Evolutionary conservation across 2,797 vertebrate genomes (phyloP).

Genomic region (Chloroceryle inda): DNA sequence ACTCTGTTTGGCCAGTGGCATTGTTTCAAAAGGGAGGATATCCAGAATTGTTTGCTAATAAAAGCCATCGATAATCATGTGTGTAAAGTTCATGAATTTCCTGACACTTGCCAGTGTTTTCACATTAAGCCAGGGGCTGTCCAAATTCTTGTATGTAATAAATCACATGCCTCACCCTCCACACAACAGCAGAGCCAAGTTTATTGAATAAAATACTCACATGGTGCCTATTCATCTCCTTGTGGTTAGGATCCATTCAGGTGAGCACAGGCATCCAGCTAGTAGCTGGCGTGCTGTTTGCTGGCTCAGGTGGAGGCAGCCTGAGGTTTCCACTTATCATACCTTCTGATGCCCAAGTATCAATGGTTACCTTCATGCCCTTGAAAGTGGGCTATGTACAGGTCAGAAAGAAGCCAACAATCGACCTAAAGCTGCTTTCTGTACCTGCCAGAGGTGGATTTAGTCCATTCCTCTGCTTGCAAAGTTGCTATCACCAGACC

Average conservation of each 20-base stretch:
- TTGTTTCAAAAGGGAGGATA: slow-evolving; percentile 47
- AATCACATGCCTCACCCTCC: slow-evolving; percentile 60
- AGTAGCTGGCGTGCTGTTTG: not conserved
- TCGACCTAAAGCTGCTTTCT: not conserved
- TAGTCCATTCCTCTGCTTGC: not conserved
- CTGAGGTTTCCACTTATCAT: not conserved
- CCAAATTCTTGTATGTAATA: slow-evolving; percentile 68
- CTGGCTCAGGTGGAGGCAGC: slow-evolving; percentile 12
- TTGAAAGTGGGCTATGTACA: not conserved
- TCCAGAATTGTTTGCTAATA: slow-evolving; percentile 57
- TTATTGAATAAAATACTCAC: slow-evolving; percentile 63
- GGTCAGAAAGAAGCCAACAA: not conserved
- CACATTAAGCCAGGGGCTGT: slow-evolving; percentile 57
- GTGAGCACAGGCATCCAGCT: slow-evolving; percentile 35
- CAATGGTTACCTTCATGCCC: not conserved
- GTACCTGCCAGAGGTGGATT: not conserved
- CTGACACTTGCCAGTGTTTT: slow-evolving; percentile 61
- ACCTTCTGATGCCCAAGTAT: not conserved
- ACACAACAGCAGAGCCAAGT: slow-evolving; percentile 31
- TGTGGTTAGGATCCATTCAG: slow-evolving; percentile 11
- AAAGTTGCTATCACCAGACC: not conserved
- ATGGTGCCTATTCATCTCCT: slow-evolving; percentile 44
- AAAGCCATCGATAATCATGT: slow-evolving; percentile 22
- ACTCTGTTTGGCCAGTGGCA: not conserved
- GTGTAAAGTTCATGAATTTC: slow-evolving; percentile 48